A percentile compares a stretch with the other conserved stretches of the same genome.
Evolutionary conservation across 2,888 invertebrate species (phyloP).

Genomic region (Panopea generosa): DNA sequence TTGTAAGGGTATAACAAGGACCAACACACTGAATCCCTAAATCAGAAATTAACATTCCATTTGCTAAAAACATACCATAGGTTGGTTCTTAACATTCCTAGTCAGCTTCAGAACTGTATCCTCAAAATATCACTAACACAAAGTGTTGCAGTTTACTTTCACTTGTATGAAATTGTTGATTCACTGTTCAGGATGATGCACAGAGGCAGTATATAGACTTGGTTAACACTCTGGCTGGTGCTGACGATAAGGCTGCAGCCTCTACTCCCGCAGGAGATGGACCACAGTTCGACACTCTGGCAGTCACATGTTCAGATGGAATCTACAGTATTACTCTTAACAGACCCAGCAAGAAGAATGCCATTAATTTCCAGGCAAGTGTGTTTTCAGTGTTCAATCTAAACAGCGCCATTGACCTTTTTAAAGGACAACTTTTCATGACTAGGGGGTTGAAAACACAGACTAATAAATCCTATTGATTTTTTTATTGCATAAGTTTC

Average conservation of each 20-base stretch:
- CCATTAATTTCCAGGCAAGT: slow-evolving; percentile 87
- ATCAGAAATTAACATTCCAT: no score
- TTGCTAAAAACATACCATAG: no score
- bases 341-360: slow-evolving; percentile 93
- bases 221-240: slow-evolving; percentile 84
- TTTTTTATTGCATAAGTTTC: no score
- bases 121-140: no score
- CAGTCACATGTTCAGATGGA: slow-evolving; percentile 70
- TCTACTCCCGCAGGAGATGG: slow-evolving; percentile 45
- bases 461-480: no score
- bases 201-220: slow-evolving; percentile 86
- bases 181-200: slow-evolving; percentile 86
- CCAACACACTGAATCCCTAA: no score
- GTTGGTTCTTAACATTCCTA: no score
- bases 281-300: slow-evolving; percentile 76
- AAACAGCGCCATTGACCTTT: neutral
- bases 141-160: no score
- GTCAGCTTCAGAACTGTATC: no score
- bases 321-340: slow-evolving; percentile 87
- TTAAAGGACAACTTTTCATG: neutral
- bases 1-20: no score
- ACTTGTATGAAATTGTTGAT: no score
- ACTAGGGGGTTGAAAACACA: no score
- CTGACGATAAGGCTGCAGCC: slow-evolving; percentile 65
- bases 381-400: neutral